Evolutionary conservation across 2,797 vertebrate genomes (phyloP).

Genomic region (Muraenolepis orangiensis): DNA sequence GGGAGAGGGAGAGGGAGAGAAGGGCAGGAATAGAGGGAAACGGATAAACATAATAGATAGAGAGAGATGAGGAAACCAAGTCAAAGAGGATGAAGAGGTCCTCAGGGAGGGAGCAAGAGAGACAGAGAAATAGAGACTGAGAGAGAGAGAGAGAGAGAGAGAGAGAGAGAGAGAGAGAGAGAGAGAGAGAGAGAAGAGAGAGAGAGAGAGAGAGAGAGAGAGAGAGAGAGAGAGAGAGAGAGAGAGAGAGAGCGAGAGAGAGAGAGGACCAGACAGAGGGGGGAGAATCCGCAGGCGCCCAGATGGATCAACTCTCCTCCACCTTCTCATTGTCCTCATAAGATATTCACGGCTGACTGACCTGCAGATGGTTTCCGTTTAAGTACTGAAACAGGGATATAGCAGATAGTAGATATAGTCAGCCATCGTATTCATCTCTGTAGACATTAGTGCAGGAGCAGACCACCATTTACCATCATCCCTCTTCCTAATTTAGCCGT

Average conservation of each 20-base stretch:
- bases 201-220: background rate
- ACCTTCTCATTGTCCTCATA: conserved; percentile 57
- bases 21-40: too few species aligned
- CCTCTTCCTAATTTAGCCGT: conserved; percentile 48
- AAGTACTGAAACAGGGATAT: conserved; percentile 56
- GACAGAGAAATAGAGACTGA: too few species aligned
- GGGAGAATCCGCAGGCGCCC: too few species aligned
- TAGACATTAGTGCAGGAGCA: conserved; percentile 50
- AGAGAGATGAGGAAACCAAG: conserved; percentile 21
- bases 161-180: conserved; percentile 31
- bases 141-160: background rate
- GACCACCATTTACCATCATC: conserved; percentile 53
- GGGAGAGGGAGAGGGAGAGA: conserved; percentile 3
- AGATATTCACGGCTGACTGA: conserved; percentile 50
- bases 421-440: conserved; percentile 46
- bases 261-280: too few species aligned
- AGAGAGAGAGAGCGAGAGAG: conserved; percentile 25
- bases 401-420: too few species aligned
- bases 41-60: background rate
- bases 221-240: conserved; percentile 7
- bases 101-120: background rate
- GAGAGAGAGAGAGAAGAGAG: background rate
- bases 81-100: conserved; percentile 32
- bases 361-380: conserved; percentile 49
- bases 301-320: background rate